phyloP scores from a whole-genome alignment of 2,113 vertebrate species.

The Stegostoma tigrinum region DNA sequence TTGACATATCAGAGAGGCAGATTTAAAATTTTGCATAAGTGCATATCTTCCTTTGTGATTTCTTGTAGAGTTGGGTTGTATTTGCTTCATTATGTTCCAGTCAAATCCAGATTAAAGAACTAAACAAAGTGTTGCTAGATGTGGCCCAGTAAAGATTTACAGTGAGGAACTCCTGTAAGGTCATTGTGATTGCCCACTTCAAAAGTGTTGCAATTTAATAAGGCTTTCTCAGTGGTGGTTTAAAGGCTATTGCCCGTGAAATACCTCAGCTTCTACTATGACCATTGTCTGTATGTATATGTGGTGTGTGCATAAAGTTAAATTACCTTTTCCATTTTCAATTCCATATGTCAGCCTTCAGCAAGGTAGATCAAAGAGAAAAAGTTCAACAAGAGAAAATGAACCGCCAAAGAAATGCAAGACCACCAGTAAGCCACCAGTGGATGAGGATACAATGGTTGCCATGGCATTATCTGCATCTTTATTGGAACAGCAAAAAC shows the following conservation, averaged over 20 bases:
- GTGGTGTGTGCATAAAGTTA: background rate
- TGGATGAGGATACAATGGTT: constrained; percentile 77
- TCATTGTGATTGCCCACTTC: background rate
- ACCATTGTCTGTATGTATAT: background rate
- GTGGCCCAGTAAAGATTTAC: background rate
- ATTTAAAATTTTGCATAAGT: background rate
- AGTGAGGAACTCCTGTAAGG: background rate
- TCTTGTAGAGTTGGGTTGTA: background rate
- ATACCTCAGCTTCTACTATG: background rate
- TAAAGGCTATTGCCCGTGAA: background rate
- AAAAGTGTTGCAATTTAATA: background rate
- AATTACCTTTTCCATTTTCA: background rate
- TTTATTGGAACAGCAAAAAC: constrained; percentile 57
- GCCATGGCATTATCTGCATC: constrained; percentile 88
- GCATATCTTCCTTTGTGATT: background rate
- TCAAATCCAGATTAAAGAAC: background rate
- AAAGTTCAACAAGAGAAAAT: constrained; percentile 49
- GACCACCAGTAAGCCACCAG: constrained; percentile 46
- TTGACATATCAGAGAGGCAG: background rate
- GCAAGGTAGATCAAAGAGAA: constrained; percentile 58
- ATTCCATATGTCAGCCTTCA: constrained; percentile 39
- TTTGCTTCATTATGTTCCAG: background rate
- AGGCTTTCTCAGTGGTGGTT: background rate
- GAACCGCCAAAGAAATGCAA: constrained; percentile 60
- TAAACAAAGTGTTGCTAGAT: background rate